These are phyloP conservation scores for Lagenorhynchus albirostris DNA, from an alignment of 2,113 vertebrate species.

Conservation along the genomic window DNA sequence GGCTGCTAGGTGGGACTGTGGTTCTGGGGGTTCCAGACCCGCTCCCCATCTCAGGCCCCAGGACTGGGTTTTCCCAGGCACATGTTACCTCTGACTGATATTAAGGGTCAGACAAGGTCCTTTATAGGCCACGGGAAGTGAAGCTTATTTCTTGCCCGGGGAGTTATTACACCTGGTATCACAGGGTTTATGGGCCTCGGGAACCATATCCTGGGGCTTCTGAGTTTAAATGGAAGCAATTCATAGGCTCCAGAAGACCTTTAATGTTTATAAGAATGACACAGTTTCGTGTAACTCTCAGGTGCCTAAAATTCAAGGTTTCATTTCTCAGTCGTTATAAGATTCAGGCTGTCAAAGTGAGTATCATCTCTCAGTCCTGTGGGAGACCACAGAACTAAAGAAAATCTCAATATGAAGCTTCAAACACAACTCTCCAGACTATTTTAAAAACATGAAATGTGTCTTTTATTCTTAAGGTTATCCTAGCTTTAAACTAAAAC, in stretches of 20 bases:
- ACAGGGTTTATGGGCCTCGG: constrained; percentile 60
- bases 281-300: constrained; percentile 21
- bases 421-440: neutral
- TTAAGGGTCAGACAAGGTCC: constrained; percentile 53
- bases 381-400: neutral
- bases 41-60: neutral
- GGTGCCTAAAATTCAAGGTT: neutral
- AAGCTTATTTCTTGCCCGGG: constrained; percentile 60
- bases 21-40: neutral
- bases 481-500: neutral
- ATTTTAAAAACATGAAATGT: neutral
- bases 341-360: constrained; percentile 19
- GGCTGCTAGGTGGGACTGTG: neutral
- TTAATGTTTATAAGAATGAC: constrained; percentile 67
- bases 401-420: neutral
- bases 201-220: constrained; percentile 57
- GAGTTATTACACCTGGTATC: constrained; percentile 65
- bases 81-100: neutral
- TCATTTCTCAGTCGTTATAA: neutral
- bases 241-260: constrained; percentile 72
- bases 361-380: neutral
- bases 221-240: constrained; percentile 61
- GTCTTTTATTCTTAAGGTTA: neutral
- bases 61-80: constrained; percentile 16
- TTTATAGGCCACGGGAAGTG: constrained; percentile 46